Conservation (phyloP, 2,113 vertebrate genomes). For the Dipodomys spectabilis region DNA sequence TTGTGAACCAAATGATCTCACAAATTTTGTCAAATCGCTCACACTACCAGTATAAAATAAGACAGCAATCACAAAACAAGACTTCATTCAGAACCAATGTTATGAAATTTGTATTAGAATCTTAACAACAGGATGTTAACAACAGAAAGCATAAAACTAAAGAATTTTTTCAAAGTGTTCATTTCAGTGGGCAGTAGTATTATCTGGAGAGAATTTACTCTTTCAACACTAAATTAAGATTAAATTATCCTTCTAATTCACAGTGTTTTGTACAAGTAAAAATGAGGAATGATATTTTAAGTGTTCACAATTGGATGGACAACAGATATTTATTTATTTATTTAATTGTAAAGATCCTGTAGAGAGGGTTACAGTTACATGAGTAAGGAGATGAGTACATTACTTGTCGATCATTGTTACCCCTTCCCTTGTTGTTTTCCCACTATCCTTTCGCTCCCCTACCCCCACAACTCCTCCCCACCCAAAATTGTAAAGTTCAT, state of each 20-base stretch:
- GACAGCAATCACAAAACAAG: background rate
- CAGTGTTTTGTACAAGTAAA: background rate
- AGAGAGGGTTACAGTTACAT: no score
- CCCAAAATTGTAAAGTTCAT: no score
- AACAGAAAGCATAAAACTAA: conserved; percentile 1
- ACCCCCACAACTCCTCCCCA: no score
- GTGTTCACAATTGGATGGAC: background rate
- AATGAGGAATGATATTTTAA: background rate
- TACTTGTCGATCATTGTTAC: no score
- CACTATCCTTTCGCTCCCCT: no score
- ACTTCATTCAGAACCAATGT: background rate
- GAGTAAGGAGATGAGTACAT: no score
- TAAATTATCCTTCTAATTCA: background rate
- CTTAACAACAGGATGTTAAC: background rate
- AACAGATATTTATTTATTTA: background rate
- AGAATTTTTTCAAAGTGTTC: background rate
- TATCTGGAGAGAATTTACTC: background rate
- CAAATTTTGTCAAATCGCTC: conserved; percentile 33
- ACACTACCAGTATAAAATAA: background rate
- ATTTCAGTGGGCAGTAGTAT: background rate
- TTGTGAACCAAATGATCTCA: conserved; percentile 6
- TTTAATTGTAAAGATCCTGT: no score
- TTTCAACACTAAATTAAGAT: background rate
- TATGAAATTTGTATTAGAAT: background rate
- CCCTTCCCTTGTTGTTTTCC: no score